Conservation (phyloP, 2,113 vertebrate genomes). For the Microtus pennsylvanicus region DNA sequence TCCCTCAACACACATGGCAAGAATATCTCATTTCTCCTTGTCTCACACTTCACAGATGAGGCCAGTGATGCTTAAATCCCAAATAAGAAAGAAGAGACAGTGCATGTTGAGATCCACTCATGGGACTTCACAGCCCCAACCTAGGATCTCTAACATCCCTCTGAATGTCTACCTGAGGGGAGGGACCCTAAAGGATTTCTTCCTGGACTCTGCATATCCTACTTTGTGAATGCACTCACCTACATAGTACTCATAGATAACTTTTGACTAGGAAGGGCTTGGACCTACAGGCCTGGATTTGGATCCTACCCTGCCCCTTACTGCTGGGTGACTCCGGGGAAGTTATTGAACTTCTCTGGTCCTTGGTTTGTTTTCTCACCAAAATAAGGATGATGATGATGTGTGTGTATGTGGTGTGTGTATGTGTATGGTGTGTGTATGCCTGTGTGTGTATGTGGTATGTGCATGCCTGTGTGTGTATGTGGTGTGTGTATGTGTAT, state of each 20-base stretch:
- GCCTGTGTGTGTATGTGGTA: background rate
- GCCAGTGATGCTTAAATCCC: background rate
- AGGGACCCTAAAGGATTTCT: background rate
- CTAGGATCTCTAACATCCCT: background rate
- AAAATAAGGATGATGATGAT: background rate
- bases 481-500: background rate
- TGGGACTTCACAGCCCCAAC: background rate
- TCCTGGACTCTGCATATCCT: background rate
- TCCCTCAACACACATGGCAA: background rate
- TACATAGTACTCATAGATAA: fast-evolving
- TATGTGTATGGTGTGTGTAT: background rate
- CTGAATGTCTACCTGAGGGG: background rate
- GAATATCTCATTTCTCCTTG: background rate
- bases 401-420: background rate
- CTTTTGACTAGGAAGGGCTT: background rate
- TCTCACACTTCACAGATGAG: background rate
- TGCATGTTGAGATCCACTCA: background rate
- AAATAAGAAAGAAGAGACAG: background rate
- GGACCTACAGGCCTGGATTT: background rate
- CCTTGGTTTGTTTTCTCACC: constrained; percentile 1
- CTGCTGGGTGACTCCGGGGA: background rate
- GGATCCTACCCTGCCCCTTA: background rate
- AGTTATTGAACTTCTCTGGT: background rate
- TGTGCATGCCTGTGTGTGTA: background rate
- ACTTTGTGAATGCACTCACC: background rate